Base-by-base conservation (phyloP, 2,797 vertebrate species). In the Spinus olivaceus region DNA sequence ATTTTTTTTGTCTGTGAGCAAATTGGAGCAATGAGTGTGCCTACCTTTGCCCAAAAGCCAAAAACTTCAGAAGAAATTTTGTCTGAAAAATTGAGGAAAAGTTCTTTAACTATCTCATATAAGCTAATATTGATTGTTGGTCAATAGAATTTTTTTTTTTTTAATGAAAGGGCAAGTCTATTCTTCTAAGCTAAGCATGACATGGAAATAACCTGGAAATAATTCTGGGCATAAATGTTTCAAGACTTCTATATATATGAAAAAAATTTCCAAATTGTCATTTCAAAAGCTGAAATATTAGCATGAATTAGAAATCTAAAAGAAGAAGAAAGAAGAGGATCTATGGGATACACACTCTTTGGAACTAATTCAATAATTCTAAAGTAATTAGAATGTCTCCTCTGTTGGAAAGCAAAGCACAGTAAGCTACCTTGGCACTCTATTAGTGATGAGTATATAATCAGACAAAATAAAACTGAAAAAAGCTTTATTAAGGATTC, bases 361-460 rank as follows among this genome's bases (percentile, higher is more conserved):
- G 47, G 13, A 82, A 44, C 2, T 2, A 32, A 57, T 35, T 25
- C 3, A n/a, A 32, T 57, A 51, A 47, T 60, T 85, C 24, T 50
- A 74, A 47, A 51, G 5, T 32, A 23, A 53, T 54, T 57, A 72
- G 23, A 67, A 76, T 28, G 0, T 37, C 10, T 63, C 4, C 9
- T 54, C n/a, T 67, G 14, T 15, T 53, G 47, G 22, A 57, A 73
- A 81, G 6, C 25, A 27, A 83, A 42, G 19, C 30, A 22, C 6
- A 3, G 10, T 23, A 54, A 81, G 10, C 12, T 79, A 49, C 39
- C 8, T 53, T 82, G 53, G 17, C 30, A 53, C 9, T 49, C 12
- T 60, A 6, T 28, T 60, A 71, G 3, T 44, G 22, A 61, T 0
- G 1, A 44, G 3, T 2, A 50, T 46, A 33, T 14, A 33, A 78